Conservation (phyloP, 2,113 vertebrate species). For the Centropus unirufus region DNA sequence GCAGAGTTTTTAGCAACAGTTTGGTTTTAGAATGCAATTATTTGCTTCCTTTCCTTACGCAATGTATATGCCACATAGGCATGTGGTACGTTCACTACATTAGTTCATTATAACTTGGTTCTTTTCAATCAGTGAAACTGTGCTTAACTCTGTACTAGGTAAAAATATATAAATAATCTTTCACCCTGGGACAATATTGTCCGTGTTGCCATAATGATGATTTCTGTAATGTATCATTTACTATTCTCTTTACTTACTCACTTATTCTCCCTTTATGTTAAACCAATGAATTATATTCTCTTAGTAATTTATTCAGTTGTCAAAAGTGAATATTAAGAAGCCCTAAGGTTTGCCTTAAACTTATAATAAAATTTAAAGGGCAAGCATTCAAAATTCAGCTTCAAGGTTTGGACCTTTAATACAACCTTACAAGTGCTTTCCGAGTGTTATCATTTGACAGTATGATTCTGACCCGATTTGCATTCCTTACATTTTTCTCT, state of each 20-base stretch:
- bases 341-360: background rate
- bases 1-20: background rate
- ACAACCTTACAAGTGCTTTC: slow-evolving; percentile 31
- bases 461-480: slow-evolving; percentile 4
- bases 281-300: slow-evolving; percentile 21
- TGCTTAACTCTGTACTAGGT: background rate
- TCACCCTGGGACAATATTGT: background rate
- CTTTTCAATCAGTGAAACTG: background rate
- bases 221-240: background rate
- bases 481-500: slow-evolving; percentile 14
- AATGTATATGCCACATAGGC: background rate
- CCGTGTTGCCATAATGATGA: background rate
- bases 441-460: background rate
- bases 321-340: slow-evolving; percentile 42
- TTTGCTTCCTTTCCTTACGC: background rate
- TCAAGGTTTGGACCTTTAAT: slow-evolving; percentile 29
- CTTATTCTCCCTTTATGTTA: background rate
- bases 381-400: slow-evolving; percentile 40
- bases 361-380: slow-evolving; percentile 55
- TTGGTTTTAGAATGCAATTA: background rate
- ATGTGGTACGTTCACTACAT: background rate
- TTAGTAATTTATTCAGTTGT: slow-evolving; percentile 46
- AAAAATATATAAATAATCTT: background rate
- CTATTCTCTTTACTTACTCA: background rate
- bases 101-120: background rate